Percentiles rank a stretch among this genome's conserved stretches.
phyloP scores from a whole-genome alignment of 92 coral and sea anemone species.

The Porites divaricata region DNA sequence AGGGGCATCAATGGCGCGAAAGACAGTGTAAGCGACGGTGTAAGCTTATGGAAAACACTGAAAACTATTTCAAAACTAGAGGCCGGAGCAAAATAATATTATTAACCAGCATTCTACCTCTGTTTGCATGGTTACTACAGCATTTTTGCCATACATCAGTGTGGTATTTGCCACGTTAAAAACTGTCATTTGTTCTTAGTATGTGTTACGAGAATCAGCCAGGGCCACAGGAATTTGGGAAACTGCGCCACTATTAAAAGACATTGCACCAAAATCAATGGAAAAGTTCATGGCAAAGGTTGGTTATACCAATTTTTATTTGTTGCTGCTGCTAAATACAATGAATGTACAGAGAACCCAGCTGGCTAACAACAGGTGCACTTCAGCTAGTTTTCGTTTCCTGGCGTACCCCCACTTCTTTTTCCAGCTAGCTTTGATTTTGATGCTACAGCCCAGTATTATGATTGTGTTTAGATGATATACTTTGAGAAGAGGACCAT shows the following conservation, averaged over 20 bases:
- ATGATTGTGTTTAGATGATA: not conserved
- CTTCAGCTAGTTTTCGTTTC: not conserved
- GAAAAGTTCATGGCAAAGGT: constrained; percentile 17
- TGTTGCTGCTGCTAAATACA: not conserved
- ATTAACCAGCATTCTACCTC: not conserved
- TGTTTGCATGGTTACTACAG: not conserved
- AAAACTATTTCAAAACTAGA: no score
- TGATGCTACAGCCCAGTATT: not conserved
- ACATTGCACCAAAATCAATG: constrained; percentile 8
- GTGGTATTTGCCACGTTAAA: not conserved
- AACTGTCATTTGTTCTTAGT: constrained; percentile 1
- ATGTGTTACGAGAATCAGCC: constrained; percentile 35
- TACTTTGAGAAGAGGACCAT: no score
- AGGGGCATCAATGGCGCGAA: no score
- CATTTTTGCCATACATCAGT: not conserved
- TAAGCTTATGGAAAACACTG: no score
- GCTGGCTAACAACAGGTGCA: not conserved
- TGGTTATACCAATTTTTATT: not conserved
- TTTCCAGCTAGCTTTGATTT: no score
- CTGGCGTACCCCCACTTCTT: no score
- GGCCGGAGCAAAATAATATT: not conserved
- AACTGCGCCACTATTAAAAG: constrained; percentile 6
- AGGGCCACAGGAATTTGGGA: constrained; percentile 9
- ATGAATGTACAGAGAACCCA: not conserved
- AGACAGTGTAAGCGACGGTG: no score